These are phyloP conservation scores for Ascidia mentula DNA, from an alignment of 23 tunicate genomes.

Conservation along the genomic window DNA sequence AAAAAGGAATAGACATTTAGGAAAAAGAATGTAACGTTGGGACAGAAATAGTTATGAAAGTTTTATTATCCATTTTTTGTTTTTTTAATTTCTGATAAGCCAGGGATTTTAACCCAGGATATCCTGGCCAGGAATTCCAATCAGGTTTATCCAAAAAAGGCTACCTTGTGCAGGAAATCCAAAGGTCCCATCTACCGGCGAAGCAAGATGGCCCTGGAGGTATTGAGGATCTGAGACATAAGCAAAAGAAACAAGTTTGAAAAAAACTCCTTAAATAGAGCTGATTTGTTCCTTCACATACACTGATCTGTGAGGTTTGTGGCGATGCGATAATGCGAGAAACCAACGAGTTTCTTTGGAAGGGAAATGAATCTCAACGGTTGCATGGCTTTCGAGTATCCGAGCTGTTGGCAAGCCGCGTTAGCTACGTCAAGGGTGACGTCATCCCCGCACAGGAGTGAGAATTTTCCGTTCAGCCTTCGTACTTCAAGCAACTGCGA, in stretches of 20 bases:
- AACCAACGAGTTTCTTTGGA: background rate
- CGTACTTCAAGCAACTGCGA: constrained; percentile 60
- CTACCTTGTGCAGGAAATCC: background rate
- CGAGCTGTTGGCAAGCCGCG: constrained; percentile 43
- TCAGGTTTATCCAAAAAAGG: no score
- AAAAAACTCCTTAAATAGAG: background rate
- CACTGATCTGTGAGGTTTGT: constrained; percentile 3
- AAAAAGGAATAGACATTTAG: no score
- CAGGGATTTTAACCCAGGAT: no score
- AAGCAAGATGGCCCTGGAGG: background rate
- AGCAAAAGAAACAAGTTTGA: background rate
- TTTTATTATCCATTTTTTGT: no score
- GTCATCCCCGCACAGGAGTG: constrained; percentile 62
- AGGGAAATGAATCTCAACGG: constrained; percentile 32
- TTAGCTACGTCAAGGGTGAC: constrained; percentile 53
- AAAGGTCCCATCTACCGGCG: background rate
- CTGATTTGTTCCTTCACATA: background rate
- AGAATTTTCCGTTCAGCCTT: constrained; percentile 31
- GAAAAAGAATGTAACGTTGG: no score
- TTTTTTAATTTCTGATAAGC: no score
- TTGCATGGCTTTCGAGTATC: constrained; percentile 32
- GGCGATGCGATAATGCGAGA: constrained; percentile 10
- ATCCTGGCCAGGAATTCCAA: no score
- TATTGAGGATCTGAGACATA: constrained; percentile 6
- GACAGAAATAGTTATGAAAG: no score